These are phyloP conservation scores for Lordiphosa collinella DNA, from an alignment of 1,140 invertebrate genomes.

Conservation along the genomic window DNA sequence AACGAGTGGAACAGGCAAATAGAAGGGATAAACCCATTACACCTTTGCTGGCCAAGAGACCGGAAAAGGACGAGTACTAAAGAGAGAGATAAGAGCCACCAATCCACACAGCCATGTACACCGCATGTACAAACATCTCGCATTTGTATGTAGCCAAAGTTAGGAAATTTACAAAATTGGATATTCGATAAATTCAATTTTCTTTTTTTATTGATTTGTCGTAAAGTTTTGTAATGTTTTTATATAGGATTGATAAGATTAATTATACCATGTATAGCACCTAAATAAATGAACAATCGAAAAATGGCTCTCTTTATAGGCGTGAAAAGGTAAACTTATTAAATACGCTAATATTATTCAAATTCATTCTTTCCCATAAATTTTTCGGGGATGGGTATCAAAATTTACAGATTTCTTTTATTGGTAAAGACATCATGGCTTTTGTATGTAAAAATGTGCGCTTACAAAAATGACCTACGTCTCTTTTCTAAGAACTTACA, in stretches of 20 bases:
- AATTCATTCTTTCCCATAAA: too few species aligned
- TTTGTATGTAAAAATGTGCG: too few species aligned
- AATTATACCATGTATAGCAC: slow-evolving; percentile 37
- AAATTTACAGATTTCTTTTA: too few species aligned
- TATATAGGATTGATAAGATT: slow-evolving; percentile 28
- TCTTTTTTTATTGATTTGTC: slow-evolving; percentile 19
- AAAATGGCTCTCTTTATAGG: background rate
- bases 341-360: too few species aligned
- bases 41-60: slow-evolving; percentile 57
- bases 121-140: slow-evolving; percentile 39
- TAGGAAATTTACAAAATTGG: background rate
- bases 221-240: slow-evolving; percentile 14
- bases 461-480: too few species aligned
- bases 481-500: too few species aligned
- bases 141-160: slow-evolving; percentile 18
- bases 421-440: too few species aligned
- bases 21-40: slow-evolving; percentile 60
- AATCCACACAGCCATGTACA: slow-evolving; percentile 24
- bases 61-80: slow-evolving; percentile 27
- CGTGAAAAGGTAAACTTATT: too few species aligned
- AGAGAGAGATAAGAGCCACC: background rate
- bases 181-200: slow-evolving; percentile 1
- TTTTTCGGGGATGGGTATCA: too few species aligned
- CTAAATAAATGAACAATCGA: slow-evolving; percentile 1
- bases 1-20: slow-evolving; percentile 44